Conservation (phyloP, 2,113 vertebrate genomes). For the Donacobius atricapilla region DNA sequence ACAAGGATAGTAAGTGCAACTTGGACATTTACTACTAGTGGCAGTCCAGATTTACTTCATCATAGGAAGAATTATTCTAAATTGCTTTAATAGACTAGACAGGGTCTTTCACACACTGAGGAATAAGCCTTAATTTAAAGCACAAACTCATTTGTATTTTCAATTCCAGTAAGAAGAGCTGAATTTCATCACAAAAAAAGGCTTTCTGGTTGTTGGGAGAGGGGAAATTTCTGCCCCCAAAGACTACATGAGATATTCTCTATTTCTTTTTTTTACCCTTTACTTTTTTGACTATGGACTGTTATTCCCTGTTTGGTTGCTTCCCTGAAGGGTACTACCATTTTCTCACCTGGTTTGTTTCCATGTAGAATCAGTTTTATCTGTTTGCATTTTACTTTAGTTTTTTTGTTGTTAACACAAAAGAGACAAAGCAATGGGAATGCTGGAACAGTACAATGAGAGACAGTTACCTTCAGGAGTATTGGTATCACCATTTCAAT, state of each 20-base stretch:
- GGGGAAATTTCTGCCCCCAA: not conserved
- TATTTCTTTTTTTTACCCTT: not conserved
- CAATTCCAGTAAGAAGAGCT: not conserved
- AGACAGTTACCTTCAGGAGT: not conserved
- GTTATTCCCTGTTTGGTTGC: not conserved
- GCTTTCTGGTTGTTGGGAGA: not conserved
- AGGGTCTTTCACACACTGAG: not conserved
- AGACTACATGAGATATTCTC: not conserved
- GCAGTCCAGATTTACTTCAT: not conserved
- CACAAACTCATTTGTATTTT: not conserved
- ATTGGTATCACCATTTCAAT: not conserved
- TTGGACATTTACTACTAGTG: not conserved
- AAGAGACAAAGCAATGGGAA: not conserved
- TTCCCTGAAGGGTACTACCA: not conserved
- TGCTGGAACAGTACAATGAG: not conserved
- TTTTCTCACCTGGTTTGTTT: not conserved
- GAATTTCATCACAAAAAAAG: not conserved
- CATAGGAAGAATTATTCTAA: not conserved
- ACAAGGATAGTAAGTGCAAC: not conserved
- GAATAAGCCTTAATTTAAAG: not conserved
- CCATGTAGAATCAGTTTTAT: not conserved
- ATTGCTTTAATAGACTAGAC: not conserved
- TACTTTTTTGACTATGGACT: not conserved
- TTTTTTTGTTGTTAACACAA: not conserved
- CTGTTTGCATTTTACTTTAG: not conserved